Percentiles rank a stretch among this genome's conserved stretches.
Conservation (phyloP, 2,797 vertebrate species). For the Hyperoplus immaculatus region DNA sequence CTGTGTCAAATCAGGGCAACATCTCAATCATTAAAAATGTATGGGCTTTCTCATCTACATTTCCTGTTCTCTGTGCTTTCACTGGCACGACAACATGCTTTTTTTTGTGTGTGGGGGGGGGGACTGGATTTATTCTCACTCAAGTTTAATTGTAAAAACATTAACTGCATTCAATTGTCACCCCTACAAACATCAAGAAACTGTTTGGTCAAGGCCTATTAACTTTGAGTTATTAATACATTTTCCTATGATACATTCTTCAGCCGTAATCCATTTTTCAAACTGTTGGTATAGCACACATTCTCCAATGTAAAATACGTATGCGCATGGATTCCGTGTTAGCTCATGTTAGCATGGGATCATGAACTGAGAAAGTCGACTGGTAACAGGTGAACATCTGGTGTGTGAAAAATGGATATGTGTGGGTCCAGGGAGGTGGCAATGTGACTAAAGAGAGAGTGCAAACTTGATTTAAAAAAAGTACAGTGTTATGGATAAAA, state of each 20-base stretch:
- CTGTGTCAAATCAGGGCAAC: constrained; percentile 37
- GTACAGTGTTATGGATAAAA: too few relatives aligned
- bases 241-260: neutral
- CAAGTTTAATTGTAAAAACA: neutral
- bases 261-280: too few relatives aligned
- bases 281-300: neutral
- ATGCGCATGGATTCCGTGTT: neutral
- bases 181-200: neutral
- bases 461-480: too few relatives aligned
- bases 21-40: constrained; percentile 46
- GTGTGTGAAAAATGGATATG: neutral
- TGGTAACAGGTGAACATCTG: neutral
- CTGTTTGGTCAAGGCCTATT: neutral
- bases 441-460: too few relatives aligned
- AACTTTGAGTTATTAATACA: neutral
- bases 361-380: constrained; percentile 3
- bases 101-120: neutral
- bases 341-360: neutral
- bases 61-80: constrained; percentile 2
- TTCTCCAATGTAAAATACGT: constrained; percentile 9
- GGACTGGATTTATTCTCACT: neutral
- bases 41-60: constrained; percentile 36
- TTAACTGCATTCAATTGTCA: neutral
- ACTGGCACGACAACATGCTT: neutral
- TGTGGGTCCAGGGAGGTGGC: too few relatives aligned